Evolutionary conservation across 2,797 vertebrate species (phyloP), one percentile per base, ranked within the genome.

Genomic region (Sandelia bainsii): DNA sequence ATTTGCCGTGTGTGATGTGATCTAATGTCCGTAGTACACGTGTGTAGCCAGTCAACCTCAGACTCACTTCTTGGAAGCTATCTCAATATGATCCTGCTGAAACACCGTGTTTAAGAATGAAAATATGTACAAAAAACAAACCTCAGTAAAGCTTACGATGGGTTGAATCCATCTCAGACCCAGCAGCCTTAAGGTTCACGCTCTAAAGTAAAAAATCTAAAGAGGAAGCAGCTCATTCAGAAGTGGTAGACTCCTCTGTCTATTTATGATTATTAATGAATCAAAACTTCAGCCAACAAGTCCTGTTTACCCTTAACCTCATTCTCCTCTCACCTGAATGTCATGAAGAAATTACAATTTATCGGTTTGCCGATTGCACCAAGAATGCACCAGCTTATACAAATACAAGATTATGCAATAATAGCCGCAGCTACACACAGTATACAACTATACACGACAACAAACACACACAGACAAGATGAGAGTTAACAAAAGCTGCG

Each of bases 301-400:
- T 49, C 14, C 29, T 5, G 17, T 27, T 62, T 71, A 72, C 56
- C 62, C 67, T 72, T 49, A 45, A 54, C 16, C 48, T 3, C 1
- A 1, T 52, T 9, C 0, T 49, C 44, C 29, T 45, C 16, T 16
- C 72, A 57, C 80, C 82, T 82, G 85, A 86, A 77, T 10, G 42
- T 58, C 40, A 57, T 59, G 12, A 66, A 44, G 48, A 79, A 69
- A 58, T 86, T 84, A 90, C 82, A 85, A 88, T 86, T 84, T 14
- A 53, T 65, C 8, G 69, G 73, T 74, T 80, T 81, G 52, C 64
- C 59, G 77, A 69, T 73, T 49, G 56, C 42, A 79, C 63, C 65
- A 63, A 72, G 25, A 60, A 68, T 60, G 2, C 69, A 67, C 67
- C 72, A 42, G 57, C 58, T 50, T 0, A 45, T 37, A 79, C 27